Evolutionary conservation across 2,113 vertebrate genomes (phyloP), one percentile per base, ranked within the genome.

Genomic region (Spermophilus dauricus): DNA sequence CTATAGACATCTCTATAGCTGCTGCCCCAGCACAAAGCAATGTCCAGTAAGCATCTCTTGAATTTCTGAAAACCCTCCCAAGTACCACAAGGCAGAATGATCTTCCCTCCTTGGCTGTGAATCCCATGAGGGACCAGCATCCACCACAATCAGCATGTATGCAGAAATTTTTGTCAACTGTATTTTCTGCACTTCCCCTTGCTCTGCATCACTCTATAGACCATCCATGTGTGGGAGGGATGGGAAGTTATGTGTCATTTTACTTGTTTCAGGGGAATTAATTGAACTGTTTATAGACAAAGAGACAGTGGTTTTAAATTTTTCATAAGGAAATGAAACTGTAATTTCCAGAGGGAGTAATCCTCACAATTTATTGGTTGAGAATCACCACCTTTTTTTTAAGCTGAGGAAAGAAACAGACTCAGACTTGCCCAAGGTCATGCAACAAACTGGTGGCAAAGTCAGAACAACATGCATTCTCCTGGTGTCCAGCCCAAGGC

Each of bases 251-350:
- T 45, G 65, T 86, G 30, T 65, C 48, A 86, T 26, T 63, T 76
- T 76, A 58, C 53, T 39, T 86, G 58, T 92, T 96, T 61, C 10
- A 78, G 61, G 9, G 8, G 45, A 86, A 94, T 86, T 70, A 91
- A 83, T 17, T 63, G 11, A 78, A 87, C 39, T 95, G 34, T 53
- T 89, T 37, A 89, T 22, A 67, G 17, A 91, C 28, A 78, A 78
- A 84, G 30, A 77, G 7, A 90, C 26, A 92, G 63, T n/a, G n/a
- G 85, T 80, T 93, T 82, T 63, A 77, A 70, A 89, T 45, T 80
- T 89, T 45, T 75, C 20, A 42, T 92, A 92, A 97, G 48, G 94
- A 95, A 24, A 86, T 14, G 75, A 86, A 91, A 95, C 20, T 70
- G 11, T 53, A 30, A 93, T 65, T 85, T 91, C 37, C 6, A 94